A percentile compares a stretch with the other conserved stretches of the same genome.
Evolutionary conservation across 2,888 invertebrate genomes (phyloP).

Genomic region (Frankliniella intonsa): DNA sequence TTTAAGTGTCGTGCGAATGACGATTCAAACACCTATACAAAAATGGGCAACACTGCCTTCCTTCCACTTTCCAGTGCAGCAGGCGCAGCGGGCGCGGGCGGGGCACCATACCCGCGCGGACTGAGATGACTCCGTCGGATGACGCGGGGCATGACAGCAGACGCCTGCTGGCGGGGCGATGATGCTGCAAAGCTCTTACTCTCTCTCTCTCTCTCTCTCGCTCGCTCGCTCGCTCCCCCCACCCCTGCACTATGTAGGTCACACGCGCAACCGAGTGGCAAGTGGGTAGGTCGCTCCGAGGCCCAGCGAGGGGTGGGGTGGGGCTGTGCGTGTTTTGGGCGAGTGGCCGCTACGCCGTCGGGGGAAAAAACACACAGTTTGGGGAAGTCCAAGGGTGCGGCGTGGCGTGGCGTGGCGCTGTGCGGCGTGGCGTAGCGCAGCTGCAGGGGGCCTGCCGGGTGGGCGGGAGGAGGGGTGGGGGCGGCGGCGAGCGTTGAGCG

Average conservation of each 20-base stretch:
- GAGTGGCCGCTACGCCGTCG: background rate
- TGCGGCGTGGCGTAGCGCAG: too few relatives aligned
- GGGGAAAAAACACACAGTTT: background rate
- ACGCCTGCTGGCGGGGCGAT: background rate
- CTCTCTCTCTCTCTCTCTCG: background rate
- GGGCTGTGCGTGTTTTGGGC: background rate
- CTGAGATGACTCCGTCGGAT: background rate
- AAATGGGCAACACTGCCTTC: background rate
- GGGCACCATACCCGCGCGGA: background rate
- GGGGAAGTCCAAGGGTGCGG: too few relatives aligned
- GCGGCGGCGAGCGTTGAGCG: background rate
- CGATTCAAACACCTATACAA: background rate
- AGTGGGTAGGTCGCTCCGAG: constrained; percentile 2
- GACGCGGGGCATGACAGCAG: background rate
- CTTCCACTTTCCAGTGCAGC: too few relatives aligned
- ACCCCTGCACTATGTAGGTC: background rate
- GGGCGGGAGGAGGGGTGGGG: background rate
- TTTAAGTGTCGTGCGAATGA: too few relatives aligned
- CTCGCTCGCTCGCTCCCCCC: background rate
- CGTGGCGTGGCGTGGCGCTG: too few relatives aligned
- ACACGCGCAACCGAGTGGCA: constrained; percentile 13
- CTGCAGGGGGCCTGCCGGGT: background rate
- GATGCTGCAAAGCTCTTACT: background rate
- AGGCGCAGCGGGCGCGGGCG: background rate
- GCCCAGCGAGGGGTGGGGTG: background rate